Evolutionary conservation across 2,797 vertebrate genomes (phyloP).

Genomic region (Ataeniobius toweri): DNA sequence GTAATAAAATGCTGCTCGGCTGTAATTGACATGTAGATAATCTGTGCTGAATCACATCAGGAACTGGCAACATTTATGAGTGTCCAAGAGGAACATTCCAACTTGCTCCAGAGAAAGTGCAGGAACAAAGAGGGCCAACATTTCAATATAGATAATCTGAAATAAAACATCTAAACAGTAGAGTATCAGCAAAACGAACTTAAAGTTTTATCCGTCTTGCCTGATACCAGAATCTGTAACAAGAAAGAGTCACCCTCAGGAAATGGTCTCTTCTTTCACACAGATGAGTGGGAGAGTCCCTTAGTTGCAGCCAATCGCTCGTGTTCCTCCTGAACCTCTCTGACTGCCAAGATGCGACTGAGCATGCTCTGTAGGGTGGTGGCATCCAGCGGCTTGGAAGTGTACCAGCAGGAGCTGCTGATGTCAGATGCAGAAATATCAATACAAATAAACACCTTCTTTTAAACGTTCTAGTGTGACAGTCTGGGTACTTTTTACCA

Average conservation of each 20-base stretch:
- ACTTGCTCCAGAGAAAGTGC: neutral
- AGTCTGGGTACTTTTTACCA: neutral
- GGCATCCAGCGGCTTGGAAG: conserved; percentile 87
- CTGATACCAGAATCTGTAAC: no score
- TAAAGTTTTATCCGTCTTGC: neutral
- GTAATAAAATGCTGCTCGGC: neutral
- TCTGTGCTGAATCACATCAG: neutral
- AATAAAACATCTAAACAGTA: neutral
- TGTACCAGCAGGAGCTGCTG: conserved; percentile 92
- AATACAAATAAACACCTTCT: conserved; percentile 34
- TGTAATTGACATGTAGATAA: neutral
- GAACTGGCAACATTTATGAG: neutral
- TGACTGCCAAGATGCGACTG: conserved; percentile 91
- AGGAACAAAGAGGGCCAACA: neutral
- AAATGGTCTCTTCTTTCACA: neutral
- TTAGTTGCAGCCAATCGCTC: conserved; percentile 21
- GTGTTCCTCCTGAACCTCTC: conserved; percentile 83
- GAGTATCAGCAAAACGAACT: neutral
- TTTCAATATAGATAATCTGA: neutral
- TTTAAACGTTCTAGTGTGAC: neutral
- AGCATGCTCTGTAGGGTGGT: conserved; percentile 94
- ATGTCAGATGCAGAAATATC: conserved; percentile 60
- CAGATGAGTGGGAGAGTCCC: neutral
- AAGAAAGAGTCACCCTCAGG: neutral
- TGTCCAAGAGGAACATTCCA: neutral